These are phyloP conservation scores for Alaudala cheleensis DNA, from an alignment of 2,113 vertebrate species.

Conservation along the genomic window DNA sequence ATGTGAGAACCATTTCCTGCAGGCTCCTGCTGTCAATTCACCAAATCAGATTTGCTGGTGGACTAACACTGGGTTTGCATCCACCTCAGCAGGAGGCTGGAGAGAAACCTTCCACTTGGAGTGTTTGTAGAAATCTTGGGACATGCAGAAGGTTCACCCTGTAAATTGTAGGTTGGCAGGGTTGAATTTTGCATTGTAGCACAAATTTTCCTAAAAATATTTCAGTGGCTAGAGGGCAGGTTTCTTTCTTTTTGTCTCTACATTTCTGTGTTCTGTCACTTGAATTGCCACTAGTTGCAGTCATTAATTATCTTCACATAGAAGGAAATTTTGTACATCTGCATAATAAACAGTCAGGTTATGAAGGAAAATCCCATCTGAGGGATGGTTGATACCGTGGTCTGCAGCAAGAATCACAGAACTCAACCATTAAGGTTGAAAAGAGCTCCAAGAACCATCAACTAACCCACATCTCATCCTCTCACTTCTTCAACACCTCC, in stretches of 20 bases:
- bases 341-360: background rate
- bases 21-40: background rate
- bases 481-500: no score
- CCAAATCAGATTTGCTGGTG: background rate
- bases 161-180: background rate
- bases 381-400: rapidly evolving
- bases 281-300: background rate
- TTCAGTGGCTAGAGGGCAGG: background rate
- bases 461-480: no score
- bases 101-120: background rate
- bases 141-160: background rate
- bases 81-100: background rate
- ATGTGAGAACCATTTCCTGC: background rate
- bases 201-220: background rate
- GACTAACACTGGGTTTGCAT: background rate
- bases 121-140: background rate
- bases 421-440: background rate
- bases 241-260: background rate
- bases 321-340: background rate
- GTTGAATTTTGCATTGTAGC: background rate
- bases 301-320: background rate
- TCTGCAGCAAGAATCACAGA: background rate
- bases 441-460: background rate
- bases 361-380: background rate
- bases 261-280: background rate